Evolutionary conservation across 2,888 invertebrate genomes (phyloP).

Genomic region (Willowsia nigromaculata): DNA sequence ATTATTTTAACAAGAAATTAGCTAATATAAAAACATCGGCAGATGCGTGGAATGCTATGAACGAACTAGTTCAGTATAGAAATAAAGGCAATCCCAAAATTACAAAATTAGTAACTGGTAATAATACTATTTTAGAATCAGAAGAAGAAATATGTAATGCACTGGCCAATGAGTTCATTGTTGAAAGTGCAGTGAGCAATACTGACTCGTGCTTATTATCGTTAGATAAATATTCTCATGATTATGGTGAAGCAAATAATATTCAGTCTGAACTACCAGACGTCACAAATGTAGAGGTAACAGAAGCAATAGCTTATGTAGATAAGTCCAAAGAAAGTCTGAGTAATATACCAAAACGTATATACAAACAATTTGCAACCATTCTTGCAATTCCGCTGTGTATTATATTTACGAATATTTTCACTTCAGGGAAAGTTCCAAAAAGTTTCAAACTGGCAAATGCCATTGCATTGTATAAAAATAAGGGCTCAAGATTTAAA

Average conservation of each 20-base stretch:
- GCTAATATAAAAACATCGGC: not conserved
- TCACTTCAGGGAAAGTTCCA: not conserved
- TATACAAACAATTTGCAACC: not conserved
- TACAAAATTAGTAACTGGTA: not conserved
- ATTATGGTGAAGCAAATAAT: not conserved
- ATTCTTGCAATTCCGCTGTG: not conserved
- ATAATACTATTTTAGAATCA: not conserved
- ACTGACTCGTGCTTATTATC: no score
- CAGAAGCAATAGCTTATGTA: not conserved
- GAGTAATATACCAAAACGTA: not conserved
- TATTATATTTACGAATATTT: not conserved
- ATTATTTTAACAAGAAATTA: not conserved
- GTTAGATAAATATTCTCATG: not conserved
- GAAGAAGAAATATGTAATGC: not conserved
- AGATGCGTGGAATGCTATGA: not conserved
- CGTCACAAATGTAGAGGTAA: not conserved
- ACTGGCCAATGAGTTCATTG: not conserved
- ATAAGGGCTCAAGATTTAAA: not conserved
- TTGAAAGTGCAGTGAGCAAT: not conserved
- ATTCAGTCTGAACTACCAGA: not conserved
- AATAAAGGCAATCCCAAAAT: not conserved
- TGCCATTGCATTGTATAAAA: not conserved
- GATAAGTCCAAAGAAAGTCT: not conserved
- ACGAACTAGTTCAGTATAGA: not conserved
- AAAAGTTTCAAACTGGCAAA: not conserved